phyloP scores from a whole-genome alignment of 2,113 vertebrate genomes.

The Camelus dromedarius region DNA sequence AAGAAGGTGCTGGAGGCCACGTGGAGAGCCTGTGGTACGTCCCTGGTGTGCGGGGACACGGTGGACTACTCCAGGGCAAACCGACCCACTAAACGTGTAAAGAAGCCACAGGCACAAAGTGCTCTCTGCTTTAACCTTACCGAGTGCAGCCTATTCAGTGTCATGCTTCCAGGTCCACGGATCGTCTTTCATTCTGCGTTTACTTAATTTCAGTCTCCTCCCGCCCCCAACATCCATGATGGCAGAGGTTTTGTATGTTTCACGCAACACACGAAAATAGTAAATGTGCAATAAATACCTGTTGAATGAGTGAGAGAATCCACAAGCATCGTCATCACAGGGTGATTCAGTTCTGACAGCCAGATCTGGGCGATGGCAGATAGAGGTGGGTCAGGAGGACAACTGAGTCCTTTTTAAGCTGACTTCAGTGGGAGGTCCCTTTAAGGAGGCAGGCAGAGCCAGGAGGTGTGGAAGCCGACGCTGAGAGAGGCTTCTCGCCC shows the following conservation, averaged over 20 bases:
- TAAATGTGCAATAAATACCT: neutral
- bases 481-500: neutral
- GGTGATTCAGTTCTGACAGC: neutral
- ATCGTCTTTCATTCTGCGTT: neutral
- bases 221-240: neutral
- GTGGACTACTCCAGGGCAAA: neutral
- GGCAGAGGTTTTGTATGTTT: conserved; percentile 9
- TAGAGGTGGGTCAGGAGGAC: neutral
- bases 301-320: neutral
- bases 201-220: neutral
- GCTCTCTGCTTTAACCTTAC: neutral
- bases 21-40: neutral
- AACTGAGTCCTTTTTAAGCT: neutral
- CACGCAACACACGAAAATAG: neutral
- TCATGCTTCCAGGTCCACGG: neutral
- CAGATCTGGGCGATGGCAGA: neutral
- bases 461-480: neutral
- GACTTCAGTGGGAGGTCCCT: neutral
- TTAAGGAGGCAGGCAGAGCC: neutral
- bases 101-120: neutral
- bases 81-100: neutral
- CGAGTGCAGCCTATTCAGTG: neutral
- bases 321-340: neutral
- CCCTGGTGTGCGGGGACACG: no score
- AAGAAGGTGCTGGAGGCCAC: neutral